phyloP scores from a whole-genome alignment of 2,113 vertebrate species.

The Corythaixoides concolor region DNA sequence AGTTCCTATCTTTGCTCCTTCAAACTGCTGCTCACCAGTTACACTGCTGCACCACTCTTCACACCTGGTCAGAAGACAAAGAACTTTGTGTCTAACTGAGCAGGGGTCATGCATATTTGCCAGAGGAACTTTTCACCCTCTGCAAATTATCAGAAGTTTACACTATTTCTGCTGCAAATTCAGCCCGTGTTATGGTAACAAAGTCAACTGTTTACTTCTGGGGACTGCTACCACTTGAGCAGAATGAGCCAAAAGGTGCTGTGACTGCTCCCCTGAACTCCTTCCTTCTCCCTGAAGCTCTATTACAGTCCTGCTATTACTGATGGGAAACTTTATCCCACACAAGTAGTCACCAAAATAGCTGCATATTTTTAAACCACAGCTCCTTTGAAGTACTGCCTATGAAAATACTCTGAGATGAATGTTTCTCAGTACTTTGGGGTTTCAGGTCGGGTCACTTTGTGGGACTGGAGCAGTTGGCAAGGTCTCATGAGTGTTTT shows the following conservation, averaged over 20 bases:
- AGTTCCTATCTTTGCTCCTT: not conserved
- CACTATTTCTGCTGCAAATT: not conserved
- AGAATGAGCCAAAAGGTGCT: not conserved
- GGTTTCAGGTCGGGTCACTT: constrained; percentile 61
- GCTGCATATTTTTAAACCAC: constrained; percentile 74
- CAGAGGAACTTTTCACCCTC: not conserved
- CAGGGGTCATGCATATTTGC: not conserved
- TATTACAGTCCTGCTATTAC: constrained; percentile 49
- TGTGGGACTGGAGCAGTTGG: constrained; percentile 64
- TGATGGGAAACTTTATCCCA: constrained; percentile 76
- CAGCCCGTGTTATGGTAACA: not conserved
- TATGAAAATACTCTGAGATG: constrained; percentile 67
- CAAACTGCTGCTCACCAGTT: not conserved
- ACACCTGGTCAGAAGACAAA: not conserved
- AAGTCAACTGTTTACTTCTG: not conserved
- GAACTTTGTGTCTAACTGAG: not conserved
- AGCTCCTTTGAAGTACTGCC: constrained; percentile 76
- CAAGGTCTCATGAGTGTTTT: constrained; percentile 64
- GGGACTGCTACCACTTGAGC: not conserved
- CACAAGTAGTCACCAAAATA: constrained; percentile 79
- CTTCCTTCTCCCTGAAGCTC: constrained; percentile 35
- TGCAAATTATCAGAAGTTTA: not conserved
- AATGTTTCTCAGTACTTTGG: constrained; percentile 69
- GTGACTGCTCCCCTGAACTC: not conserved
- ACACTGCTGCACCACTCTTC: not conserved